A percentile compares a stretch with the other conserved stretches of the same genome.
Evolutionary conservation across 1,140 invertebrate genomes (phyloP).

Genomic region (Cydia splendana): DNA sequence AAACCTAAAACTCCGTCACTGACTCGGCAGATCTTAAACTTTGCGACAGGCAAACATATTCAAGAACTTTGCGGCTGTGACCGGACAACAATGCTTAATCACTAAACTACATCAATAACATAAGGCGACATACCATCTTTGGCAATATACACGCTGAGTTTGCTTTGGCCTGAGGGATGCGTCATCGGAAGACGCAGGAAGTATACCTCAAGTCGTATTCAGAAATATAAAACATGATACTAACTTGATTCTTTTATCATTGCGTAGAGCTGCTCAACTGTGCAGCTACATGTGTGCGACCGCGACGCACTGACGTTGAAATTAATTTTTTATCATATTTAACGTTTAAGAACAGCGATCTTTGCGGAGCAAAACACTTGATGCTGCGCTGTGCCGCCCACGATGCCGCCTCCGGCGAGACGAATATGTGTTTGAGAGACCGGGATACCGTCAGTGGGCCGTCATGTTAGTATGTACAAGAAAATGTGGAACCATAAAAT

Average conservation of each 20-base stretch:
- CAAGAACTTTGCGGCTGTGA: not conserved
- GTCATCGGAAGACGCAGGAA: slow-evolving; percentile 55
- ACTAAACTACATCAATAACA: slow-evolving; percentile 30
- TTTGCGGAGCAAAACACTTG: slow-evolving; percentile 57
- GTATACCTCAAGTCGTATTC: slow-evolving; percentile 37
- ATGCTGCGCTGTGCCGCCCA: slow-evolving; percentile 58
- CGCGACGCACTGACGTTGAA: not conserved
- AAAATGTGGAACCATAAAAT: not conserved
- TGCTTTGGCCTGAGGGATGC: slow-evolving; percentile 52
- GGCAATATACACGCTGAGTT: slow-evolving; percentile 54
- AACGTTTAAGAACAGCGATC: not conserved
- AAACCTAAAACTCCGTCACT: not conserved
- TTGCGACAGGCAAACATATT: slow-evolving; percentile 15
- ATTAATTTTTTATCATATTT: not conserved
- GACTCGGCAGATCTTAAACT: not conserved
- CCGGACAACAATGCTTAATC: slow-evolving; percentile 31
- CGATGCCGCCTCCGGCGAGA: slow-evolving; percentile 54
- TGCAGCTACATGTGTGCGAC: not conserved
- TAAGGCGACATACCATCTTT: slow-evolving; percentile 57
- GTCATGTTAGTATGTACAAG: slow-evolving; percentile 37
- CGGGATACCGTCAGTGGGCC: slow-evolving; percentile 40
- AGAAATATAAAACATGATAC: not conserved
- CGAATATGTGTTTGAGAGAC: slow-evolving; percentile 33
- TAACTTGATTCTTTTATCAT: not conserved
- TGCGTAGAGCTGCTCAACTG: not conserved